Conservation (phyloP, 2,797 vertebrate genomes). For the Neosalanx taihuensis region DNA sequence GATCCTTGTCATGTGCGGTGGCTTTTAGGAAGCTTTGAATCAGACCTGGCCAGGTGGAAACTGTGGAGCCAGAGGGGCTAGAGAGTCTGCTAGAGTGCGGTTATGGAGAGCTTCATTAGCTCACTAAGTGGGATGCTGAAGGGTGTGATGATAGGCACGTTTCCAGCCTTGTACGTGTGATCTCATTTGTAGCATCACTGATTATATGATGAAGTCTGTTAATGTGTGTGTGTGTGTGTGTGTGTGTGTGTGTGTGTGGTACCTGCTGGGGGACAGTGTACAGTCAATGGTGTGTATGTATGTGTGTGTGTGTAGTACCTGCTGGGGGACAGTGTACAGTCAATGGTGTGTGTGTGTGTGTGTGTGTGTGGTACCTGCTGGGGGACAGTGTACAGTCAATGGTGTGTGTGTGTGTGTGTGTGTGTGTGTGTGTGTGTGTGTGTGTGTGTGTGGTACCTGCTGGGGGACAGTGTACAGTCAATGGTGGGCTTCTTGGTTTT, state of each 20-base stretch:
- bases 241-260: conserved; percentile 9
- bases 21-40: conserved; percentile 15
- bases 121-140: neutral
- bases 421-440: neutral
- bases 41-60: conserved; percentile 35
- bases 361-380: too few species aligned
- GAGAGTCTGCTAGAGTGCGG: neutral
- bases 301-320: too few species aligned
- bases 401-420: too few species aligned
- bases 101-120: neutral
- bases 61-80: neutral
- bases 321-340: too few species aligned
- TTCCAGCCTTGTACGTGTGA: neutral
- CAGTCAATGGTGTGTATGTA: too few species aligned
- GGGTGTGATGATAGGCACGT: neutral
- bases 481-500: conserved; percentile 91
- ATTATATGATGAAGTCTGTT: neutral
- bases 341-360: neutral
- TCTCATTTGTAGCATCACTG: neutral
- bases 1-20: conserved; percentile 26
- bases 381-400: too few species aligned
- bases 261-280: too few species aligned
- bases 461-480: conserved; percentile 83
- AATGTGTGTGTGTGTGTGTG: neutral
- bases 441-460: conserved; percentile 72